These are phyloP conservation scores for Rhegmatorhina hoffmannsi DNA, from an alignment of 2,113 vertebrate genomes.

Conservation along the genomic window DNA sequence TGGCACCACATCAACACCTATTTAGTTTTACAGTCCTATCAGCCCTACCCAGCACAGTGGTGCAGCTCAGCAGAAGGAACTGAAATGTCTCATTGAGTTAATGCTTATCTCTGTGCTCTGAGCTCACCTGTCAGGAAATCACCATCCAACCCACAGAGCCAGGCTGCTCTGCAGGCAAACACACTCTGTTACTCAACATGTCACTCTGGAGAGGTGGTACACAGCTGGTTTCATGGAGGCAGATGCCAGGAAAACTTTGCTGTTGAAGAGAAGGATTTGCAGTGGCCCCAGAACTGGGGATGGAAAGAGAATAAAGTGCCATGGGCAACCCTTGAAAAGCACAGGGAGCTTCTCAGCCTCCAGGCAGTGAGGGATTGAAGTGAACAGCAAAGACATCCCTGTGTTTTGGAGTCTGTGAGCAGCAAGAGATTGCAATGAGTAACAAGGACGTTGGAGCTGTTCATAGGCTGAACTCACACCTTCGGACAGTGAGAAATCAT, in stretches of 20 bases:
- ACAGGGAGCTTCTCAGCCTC: not conserved
- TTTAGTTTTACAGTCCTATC: not conserved
- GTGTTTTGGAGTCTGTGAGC: not conserved
- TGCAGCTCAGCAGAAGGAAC: constrained; percentile 6
- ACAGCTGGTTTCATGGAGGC: not conserved
- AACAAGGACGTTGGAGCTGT: constrained; percentile 44
- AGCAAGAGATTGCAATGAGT: constrained; percentile 29
- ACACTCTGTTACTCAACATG: not conserved
- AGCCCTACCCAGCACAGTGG: not conserved
- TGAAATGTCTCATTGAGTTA: constrained; percentile 8
- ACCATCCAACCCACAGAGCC: not conserved
- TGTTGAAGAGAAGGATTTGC: not conserved
- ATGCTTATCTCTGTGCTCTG: not conserved
- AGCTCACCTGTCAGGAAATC: constrained; percentile 15
- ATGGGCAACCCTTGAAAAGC: not conserved
- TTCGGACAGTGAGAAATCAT: constrained; percentile 68
- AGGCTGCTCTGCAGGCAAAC: not conserved
- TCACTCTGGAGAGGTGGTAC: not conserved
- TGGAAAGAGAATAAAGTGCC: not conserved
- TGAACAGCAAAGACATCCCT: not conserved
- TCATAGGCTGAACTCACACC: constrained; percentile 30
- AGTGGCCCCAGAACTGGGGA: not conserved
- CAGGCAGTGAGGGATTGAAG: not conserved
- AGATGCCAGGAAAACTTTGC: not conserved
- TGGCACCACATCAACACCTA: not conserved